Base-by-base conservation (phyloP, 1,140 invertebrate species). In the Trinorchestia longiramus region DNA sequence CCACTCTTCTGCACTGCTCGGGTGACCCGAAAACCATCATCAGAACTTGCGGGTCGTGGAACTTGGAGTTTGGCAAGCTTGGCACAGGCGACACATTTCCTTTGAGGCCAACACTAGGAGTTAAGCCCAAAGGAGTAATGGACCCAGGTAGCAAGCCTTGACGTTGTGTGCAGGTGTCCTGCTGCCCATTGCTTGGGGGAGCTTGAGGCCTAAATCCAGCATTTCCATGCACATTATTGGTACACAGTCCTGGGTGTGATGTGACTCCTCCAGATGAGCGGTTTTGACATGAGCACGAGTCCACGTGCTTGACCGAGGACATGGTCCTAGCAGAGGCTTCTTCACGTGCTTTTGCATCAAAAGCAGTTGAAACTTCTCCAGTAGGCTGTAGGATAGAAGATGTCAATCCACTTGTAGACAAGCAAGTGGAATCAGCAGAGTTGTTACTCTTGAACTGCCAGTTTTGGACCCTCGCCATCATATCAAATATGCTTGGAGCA, bases 391-490 rank as follows among this genome's bases (percentile, higher is more conserved):
- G 88, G 41, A 90, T 90, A 17, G 23, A 15, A 15, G 88, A 90
- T 40, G 92, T 94, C 92, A 94, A 45, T 8, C 41, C 44, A 47
- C 44, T 94, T 77, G 62, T 77, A 41, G 92, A 45, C 40, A 47
- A 45, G 40, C 36, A 45, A 94, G 92, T 43, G 28, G 44, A 47
- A 94, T 94, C 92, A 45, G 43, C 3, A 1, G 92, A 94, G 44
- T 47, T 94, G 43, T 43, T 45, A 11, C 40, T 94, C 44, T 94
- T 94, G 92, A 94, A 94, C 17, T 40, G 92, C 92, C 92, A 94
- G 44, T 40, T 45, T 45, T 94, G 41, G 19, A n/a, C 0, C 17
- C 44, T 19, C 23, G 36, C 11, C 92, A 94, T 42, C 41, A 94
- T 8, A 40, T 94, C 92, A 11, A 94, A 47, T 41, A 94, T 94